Evolutionary conservation across 1,140 invertebrate genomes (phyloP), one percentile per base, ranked within the genome.

Genomic region (Leptonema lineaticorne): DNA sequence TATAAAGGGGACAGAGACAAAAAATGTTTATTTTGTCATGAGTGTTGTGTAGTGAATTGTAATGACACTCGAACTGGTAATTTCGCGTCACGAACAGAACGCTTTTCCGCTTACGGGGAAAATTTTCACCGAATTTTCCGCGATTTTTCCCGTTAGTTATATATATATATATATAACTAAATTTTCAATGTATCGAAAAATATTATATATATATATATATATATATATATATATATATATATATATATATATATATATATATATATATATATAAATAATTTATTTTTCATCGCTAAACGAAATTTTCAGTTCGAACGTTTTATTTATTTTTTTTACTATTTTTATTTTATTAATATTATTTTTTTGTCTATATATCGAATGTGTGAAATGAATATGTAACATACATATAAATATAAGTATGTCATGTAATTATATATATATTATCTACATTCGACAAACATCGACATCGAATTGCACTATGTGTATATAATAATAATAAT

Each of bases 1-100:
- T 37, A 37, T 37, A 37, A 7, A 37, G 33, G 7, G n/a, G n/a
- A n/a, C n/a, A n/a, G n/a, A n/a, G n/a, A n/a, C n/a, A 28, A 64
- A 64, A 64, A 64, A 64, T 64, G 62, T 64, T 64, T 64, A 64
- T 64, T 64, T 64, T 64, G 62, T 64, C 29, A 22, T 53, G 50
- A 26, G 27, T 53, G 50, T 53, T 53, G 22, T 18, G 50, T n/a
- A 48, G 50, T 24, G 50, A 53, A 53, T 53, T 50, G 22, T 50
- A 33, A 7, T 26, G 24, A 24, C 50, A 53, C 50, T 53, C 20
- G 50, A 53, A 20, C 16, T 45, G n/a, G n/a, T 41, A 9, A 41
- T 41, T 41, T 16, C 37, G 37, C 37, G 37, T 41, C 37, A 41
- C 11, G 16, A 41, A 41, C 37, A 41, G 37, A 41, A 41, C 37